Base-by-base conservation (phyloP, 2,797 vertebrate species). In the Siniperca scherzeri region DNA sequence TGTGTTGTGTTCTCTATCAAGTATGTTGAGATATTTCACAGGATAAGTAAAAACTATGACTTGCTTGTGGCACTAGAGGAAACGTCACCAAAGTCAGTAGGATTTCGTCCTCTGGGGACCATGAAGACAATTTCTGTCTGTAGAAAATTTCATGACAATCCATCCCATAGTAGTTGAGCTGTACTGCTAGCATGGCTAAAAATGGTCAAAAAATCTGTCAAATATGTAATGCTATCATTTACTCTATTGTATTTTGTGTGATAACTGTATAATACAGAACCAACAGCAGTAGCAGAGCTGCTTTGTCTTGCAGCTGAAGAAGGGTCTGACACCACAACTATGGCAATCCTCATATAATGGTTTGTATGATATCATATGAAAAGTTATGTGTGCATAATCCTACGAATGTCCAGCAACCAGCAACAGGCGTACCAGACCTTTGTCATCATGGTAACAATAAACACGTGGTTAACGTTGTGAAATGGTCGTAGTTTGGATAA, bases 231-330 rank as follows among this genome's bases (percentile, higher is more conserved):
- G 17, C 38, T 48, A 30, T 12, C 8, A n/a, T 52, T 59, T 64
- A 38, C n/a, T 59, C 52, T 8, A 22, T 11, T 27, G 7, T 57
- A 57, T 38, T 48, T 68, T 60, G 56, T 33, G 40, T n/a, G 14
- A 16, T 33, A n/a, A 27, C 14, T 53, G 42, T 42, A 48, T 25
- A 44, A 42, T 42, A 60, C 38, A 70, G 17, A 80, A 44, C 42
- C 61, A 68, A 0, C 61, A 79, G 6, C 33, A 66, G 57, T 2
- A 46, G 42, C 59, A 27, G 52, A 7, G 64, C 62, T n/a, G 60
- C 44, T 50, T 68, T 11, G 46, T 74, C 68, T 57, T 53, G 42
- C 25, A 81, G 74, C 78, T 66, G 56, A 65, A 70, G 46, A 72
- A 66, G 44, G 9, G 33, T 59, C 52, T 72, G 70, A 85, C 33